phyloP scores from a whole-genome alignment of 2,113 vertebrate species.

The Pelobates fuscus region DNA sequence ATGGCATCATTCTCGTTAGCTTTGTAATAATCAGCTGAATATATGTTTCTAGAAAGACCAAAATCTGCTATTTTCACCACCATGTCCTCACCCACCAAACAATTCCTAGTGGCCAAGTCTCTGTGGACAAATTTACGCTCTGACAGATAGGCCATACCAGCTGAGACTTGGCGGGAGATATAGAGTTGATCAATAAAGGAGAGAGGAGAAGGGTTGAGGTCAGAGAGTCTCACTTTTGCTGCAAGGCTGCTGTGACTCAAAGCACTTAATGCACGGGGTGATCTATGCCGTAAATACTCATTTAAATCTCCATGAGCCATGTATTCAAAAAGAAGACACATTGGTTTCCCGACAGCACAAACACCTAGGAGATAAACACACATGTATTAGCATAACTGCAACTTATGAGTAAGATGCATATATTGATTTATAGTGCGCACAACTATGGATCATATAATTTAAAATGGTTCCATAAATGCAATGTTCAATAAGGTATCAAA shows the following conservation, averaged over 20 bases:
- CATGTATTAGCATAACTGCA: too few species aligned
- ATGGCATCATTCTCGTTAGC: slow-evolving; percentile 95
- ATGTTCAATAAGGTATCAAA: too few species aligned
- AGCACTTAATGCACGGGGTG: slow-evolving; percentile 72
- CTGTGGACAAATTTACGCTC: slow-evolving; percentile 97
- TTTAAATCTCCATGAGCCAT: slow-evolving; percentile 96
- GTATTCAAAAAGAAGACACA: slow-evolving; percentile 97
- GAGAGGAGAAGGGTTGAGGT: slow-evolving; percentile 64
- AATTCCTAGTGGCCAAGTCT: slow-evolving; percentile 94
- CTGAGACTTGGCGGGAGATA: slow-evolving; percentile 90
- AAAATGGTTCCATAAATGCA: too few species aligned
- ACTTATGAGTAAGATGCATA: too few species aligned
- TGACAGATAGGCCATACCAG: slow-evolving; percentile 93
- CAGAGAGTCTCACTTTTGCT: slow-evolving; percentile 58
- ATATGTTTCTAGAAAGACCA: slow-evolving; percentile 94
- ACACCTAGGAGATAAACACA: slow-evolving; percentile 72
- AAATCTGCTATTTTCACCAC: slow-evolving; percentile 97
- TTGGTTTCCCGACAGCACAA: slow-evolving; percentile 93
- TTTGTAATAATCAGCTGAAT: slow-evolving; percentile 97
- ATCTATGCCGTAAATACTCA: slow-evolving; percentile 85
- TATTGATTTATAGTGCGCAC: too few species aligned
- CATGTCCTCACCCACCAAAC: slow-evolving; percentile 90
- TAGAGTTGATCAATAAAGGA: slow-evolving; percentile 84
- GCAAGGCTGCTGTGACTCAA: slow-evolving; percentile 72
- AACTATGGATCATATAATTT: too few species aligned